Evolutionary conservation across 2,113 vertebrate genomes (phyloP).

Genomic region (Cebidichthys violaceus): DNA sequence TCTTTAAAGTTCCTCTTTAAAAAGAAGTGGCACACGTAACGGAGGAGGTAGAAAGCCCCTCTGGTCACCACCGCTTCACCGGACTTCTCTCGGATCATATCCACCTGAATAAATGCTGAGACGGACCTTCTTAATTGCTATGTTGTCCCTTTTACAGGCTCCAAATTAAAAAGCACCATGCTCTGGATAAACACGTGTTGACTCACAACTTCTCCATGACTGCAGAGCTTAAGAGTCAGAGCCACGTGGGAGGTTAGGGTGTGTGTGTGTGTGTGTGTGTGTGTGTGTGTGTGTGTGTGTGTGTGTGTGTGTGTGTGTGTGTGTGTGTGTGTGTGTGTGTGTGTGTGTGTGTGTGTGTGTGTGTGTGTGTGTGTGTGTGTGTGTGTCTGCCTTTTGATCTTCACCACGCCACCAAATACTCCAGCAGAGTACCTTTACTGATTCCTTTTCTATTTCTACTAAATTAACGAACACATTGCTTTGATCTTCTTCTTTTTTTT

Average conservation of each 20-base stretch:
- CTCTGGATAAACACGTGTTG: slow-evolving; percentile 87
- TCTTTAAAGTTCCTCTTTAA: slow-evolving; percentile 92
- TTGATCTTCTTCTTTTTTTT: slow-evolving; percentile 70
- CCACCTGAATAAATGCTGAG: slow-evolving; percentile 95
- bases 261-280: slow-evolving; percentile 71
- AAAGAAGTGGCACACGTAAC: slow-evolving; percentile 83
- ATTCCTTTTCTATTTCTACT: slow-evolving; percentile 74
- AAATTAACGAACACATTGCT: slow-evolving; percentile 71
- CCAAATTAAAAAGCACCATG: slow-evolving; percentile 77
- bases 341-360: slow-evolving; percentile 72
- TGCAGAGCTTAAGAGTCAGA: slow-evolving; percentile 73
- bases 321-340: slow-evolving; percentile 71
- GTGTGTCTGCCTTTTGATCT: slow-evolving; percentile 80
- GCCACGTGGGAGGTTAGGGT: slow-evolving; percentile 56
- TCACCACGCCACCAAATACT: slow-evolving; percentile 73
- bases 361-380: slow-evolving; percentile 73
- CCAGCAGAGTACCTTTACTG: slow-evolving; percentile 58
- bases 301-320: no score
- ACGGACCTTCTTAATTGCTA: slow-evolving; percentile 90
- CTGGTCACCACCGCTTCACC: slow-evolving; percentile 88
- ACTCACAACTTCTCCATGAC: slow-evolving; percentile 88
- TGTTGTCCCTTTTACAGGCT: slow-evolving; percentile 92
- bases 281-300: slow-evolving; percentile 71
- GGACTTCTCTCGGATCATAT: slow-evolving; percentile 91
- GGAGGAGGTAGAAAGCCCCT: slow-evolving; percentile 82